Conservation (phyloP, 2,113 vertebrate species). For the Macquaria ambigua region DNA sequence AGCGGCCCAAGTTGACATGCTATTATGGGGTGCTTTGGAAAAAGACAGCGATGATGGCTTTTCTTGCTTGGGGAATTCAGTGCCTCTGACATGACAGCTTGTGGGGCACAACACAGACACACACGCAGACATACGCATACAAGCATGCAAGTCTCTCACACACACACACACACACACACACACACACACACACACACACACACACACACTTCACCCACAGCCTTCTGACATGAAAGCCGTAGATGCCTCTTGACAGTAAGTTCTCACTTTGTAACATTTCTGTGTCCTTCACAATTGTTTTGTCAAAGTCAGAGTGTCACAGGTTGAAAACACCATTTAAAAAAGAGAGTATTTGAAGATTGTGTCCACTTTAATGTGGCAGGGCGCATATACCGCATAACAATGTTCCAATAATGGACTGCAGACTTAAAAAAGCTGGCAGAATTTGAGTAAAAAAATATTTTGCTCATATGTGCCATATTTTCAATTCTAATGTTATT, state of each 20-base stretch:
- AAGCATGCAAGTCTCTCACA: slow-evolving; percentile 20
- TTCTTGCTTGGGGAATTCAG: slow-evolving; percentile 42
- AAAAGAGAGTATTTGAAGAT: background rate
- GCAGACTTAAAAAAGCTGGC: background rate
- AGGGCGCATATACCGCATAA: background rate
- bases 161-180: background rate
- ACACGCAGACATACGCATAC: background rate
- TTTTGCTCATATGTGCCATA: background rate
- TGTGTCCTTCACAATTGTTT: slow-evolving; percentile 43
- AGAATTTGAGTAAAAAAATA: background rate
- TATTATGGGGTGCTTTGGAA: slow-evolving; percentile 51
- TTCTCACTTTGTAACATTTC: slow-evolving; percentile 39
- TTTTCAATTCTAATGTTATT: slow-evolving; percentile 28
- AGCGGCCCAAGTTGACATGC: slow-evolving; percentile 43
- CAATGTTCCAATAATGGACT: background rate
- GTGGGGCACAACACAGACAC: background rate
- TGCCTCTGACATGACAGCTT: slow-evolving; percentile 31
- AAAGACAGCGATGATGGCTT: slow-evolving; percentile 48
- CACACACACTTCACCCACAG: slow-evolving; percentile 12
- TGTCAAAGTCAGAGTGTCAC: slow-evolving; percentile 41
- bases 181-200: background rate
- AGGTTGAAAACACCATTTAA: background rate
- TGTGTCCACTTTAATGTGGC: background rate
- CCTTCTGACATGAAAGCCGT: slow-evolving; percentile 30
- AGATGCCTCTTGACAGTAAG: slow-evolving; percentile 44